phyloP scores from a whole-genome alignment of 2,797 vertebrate species.

The Poecilia velifera region DNA sequence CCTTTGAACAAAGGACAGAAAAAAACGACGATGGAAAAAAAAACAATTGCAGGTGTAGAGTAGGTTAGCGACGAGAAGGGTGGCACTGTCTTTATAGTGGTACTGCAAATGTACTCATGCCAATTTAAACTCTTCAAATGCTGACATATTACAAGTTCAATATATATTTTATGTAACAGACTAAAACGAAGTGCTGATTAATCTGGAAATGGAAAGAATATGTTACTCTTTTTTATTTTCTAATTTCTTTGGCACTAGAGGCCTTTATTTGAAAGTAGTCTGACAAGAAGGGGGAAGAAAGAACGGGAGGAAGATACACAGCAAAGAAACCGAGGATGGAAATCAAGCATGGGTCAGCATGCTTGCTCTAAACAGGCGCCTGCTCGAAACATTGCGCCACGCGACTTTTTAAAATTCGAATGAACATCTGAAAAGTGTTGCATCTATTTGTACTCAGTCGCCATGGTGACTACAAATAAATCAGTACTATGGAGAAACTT shows the following conservation, averaged over 20 bases:
- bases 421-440: not conserved
- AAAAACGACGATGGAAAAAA: slow-evolving; percentile 15
- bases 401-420: not conserved
- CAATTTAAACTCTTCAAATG: not conserved
- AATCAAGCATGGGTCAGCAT: too few species aligned
- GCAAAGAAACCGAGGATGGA: too few species aligned
- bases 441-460: not conserved
- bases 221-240: not conserved
- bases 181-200: not conserved
- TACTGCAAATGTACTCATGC: not conserved
- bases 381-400: too few species aligned
- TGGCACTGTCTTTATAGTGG: not conserved
- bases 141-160: not conserved
- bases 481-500: not conserved
- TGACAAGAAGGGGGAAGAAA: too few species aligned
- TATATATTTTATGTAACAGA: not conserved
- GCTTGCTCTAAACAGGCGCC: too few species aligned
- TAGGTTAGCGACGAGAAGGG: not conserved
- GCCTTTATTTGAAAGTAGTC: too few species aligned
- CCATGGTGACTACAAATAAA: not conserved
- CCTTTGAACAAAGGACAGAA: slow-evolving; percentile 40
- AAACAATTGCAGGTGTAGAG: slow-evolving; percentile 4
- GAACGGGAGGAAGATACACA: too few species aligned
- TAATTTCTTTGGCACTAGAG: too few species aligned
- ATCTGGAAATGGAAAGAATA: not conserved